Percentiles rank a stretch among this genome's conserved stretches.
Evolutionary conservation across 2,888 invertebrate species (phyloP).

Genomic region (Lasioglossum figueresi): DNA sequence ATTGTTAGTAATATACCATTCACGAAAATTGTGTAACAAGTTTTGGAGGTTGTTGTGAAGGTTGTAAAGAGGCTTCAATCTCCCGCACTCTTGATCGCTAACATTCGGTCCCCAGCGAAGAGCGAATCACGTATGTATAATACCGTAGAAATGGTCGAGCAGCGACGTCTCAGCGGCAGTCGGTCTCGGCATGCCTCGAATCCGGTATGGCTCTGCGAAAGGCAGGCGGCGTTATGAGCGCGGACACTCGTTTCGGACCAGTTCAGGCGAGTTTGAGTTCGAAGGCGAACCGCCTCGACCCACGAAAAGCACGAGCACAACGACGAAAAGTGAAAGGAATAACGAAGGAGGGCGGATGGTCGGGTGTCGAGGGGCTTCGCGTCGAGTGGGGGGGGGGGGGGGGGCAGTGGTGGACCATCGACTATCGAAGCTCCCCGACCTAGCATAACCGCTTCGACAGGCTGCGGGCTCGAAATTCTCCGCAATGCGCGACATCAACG

Average conservation of each 20-base stretch:
- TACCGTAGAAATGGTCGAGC: neutral
- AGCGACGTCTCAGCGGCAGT: neutral
- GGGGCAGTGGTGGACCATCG: neutral
- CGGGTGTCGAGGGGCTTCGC: neutral
- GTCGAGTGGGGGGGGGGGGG: too few relatives aligned
- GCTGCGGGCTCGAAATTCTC: conserved; percentile 31
- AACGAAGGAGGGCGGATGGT: conserved; percentile 18
- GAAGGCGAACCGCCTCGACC: conserved; percentile 75
- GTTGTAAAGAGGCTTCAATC: neutral
- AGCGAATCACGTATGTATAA: neutral
- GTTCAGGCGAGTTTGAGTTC: conserved; percentile 69
- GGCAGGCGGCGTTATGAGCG: conserved; percentile 51
- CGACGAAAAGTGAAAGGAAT: conserved; percentile 80
- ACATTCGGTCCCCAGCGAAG: neutral
- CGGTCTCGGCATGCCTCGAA: conserved; percentile 41
- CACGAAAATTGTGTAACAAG: neutral
- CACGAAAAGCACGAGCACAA: conserved; percentile 73
- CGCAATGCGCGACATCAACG: neutral
- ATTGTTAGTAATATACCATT: neutral
- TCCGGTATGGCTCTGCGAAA: conserved; percentile 64
- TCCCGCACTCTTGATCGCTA: neutral
- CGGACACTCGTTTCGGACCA: conserved; percentile 61
- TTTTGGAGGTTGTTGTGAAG: neutral
- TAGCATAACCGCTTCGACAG: conserved; percentile 66
- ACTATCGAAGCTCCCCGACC: conserved; percentile 73